phyloP scores from a whole-genome alignment of 2,888 invertebrate species.

The Phortica okadai region DNA sequence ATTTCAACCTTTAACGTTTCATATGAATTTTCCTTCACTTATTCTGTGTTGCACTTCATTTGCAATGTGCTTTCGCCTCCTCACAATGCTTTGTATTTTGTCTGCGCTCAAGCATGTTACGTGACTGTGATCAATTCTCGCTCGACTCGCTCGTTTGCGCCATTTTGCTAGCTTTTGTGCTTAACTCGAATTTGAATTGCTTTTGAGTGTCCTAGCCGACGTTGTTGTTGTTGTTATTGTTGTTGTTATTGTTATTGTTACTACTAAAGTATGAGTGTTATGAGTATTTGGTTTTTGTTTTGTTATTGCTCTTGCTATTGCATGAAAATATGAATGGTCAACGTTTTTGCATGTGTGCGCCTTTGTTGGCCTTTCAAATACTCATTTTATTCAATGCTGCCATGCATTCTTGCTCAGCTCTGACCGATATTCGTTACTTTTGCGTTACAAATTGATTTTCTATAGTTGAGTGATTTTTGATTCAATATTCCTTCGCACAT shows the following conservation, averaged over 20 bases:
- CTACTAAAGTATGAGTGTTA: too few species aligned
- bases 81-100: conserved; percentile 44
- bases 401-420: background rate
- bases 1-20: background rate
- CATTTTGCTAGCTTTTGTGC: conserved; percentile 68
- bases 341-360: background rate
- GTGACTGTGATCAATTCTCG: conserved; percentile 71
- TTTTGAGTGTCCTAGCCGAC: background rate
- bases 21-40: conserved; percentile 30
- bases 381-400: background rate
- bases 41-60: conserved; percentile 47
- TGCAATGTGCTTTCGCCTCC: conserved; percentile 49
- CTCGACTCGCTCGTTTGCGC: conserved; percentile 59
- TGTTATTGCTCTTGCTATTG: conserved; percentile 9
- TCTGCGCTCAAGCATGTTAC: conserved; percentile 51
- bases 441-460: conserved; percentile 71
- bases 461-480: conserved; percentile 72
- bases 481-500: conserved; percentile 67
- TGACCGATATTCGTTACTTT: conserved; percentile 40
- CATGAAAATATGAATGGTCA: background rate
- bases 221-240: background rate
- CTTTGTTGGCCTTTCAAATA: background rate
- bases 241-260: too few species aligned
- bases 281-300: conserved; percentile 33
- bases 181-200: conserved; percentile 68